Conservation (phyloP, 2,888 invertebrate species). For the Aethes cnicana region DNA sequence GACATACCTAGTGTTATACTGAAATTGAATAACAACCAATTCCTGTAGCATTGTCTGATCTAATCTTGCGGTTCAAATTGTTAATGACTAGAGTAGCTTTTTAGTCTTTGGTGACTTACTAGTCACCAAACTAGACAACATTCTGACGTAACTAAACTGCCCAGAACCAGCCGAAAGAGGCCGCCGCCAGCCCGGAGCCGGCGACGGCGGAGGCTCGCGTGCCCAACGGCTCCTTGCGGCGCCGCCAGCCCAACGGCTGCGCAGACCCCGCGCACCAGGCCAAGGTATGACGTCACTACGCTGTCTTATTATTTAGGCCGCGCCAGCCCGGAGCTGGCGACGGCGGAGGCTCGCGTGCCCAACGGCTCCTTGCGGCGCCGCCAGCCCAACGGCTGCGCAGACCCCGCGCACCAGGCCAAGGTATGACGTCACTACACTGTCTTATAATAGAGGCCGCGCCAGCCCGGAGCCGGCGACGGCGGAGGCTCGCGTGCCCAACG, state of each 20-base stretch:
- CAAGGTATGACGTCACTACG: too few relatives aligned
- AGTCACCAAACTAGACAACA: too few relatives aligned
- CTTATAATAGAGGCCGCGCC: constrained; percentile 11
- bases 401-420: constrained; percentile 54
- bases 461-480: constrained; percentile 4
- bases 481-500: constrained; percentile 31
- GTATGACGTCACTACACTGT: constrained; percentile 33
- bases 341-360: constrained; percentile 46
- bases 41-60: constrained; percentile 13
- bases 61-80: too few relatives aligned
- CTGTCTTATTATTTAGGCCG: too few relatives aligned
- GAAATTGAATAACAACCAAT: too few relatives aligned
- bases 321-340: constrained; percentile 9
- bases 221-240: constrained; percentile 20
- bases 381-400: constrained; percentile 58
- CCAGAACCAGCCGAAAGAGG: constrained; percentile 38
- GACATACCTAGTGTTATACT: too few relatives aligned
- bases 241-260: constrained; percentile 16
- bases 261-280: neutral
- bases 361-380: constrained; percentile 61
- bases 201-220: constrained; percentile 28
- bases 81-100: too few relatives aligned
- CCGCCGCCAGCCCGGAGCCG: constrained; percentile 1
- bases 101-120: too few relatives aligned
- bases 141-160: neutral